phyloP scores from a whole-genome alignment of 2,888 invertebrate genomes.

The Clitarchus hookeri region DNA sequence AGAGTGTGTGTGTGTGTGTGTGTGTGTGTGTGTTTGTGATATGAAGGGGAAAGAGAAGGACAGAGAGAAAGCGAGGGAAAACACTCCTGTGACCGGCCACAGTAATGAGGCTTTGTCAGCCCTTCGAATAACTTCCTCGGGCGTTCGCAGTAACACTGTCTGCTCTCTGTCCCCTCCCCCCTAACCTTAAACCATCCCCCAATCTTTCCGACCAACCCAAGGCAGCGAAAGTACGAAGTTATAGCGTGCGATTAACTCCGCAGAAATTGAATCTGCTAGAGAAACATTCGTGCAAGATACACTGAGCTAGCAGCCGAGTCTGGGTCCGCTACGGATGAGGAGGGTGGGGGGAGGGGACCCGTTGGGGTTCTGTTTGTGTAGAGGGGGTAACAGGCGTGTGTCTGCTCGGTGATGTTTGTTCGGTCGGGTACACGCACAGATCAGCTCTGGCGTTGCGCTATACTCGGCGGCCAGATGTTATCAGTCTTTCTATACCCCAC shows the following conservation, averaged over 20 bases:
- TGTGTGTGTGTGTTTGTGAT: no score
- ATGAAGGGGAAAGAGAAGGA: no score
- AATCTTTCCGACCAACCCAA: neutral
- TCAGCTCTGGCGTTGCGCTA: neutral
- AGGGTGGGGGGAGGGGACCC: neutral
- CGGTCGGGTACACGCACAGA: neutral
- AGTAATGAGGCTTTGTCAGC: constrained; percentile 10
- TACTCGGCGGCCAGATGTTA: no score
- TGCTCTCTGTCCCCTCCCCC: neutral
- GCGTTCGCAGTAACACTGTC: neutral
- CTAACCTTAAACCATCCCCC: neutral
- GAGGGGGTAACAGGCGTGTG: neutral
- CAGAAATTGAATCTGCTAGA: constrained; percentile 9
- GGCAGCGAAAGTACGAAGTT: constrained; percentile 2
- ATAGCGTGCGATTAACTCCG: constrained; percentile 8
- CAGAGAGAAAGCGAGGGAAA: neutral
- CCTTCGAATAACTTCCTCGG: neutral
- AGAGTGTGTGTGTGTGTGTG: no score
- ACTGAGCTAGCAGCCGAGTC: neutral
- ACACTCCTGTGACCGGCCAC: neutral
- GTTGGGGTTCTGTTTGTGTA: neutral
- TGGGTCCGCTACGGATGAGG: neutral
- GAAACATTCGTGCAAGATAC: neutral
- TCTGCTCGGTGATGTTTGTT: neutral
- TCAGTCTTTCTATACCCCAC: no score